Evolutionary conservation across 2,888 invertebrate genomes (phyloP).

Genomic region (Terebella lapidaria): DNA sequence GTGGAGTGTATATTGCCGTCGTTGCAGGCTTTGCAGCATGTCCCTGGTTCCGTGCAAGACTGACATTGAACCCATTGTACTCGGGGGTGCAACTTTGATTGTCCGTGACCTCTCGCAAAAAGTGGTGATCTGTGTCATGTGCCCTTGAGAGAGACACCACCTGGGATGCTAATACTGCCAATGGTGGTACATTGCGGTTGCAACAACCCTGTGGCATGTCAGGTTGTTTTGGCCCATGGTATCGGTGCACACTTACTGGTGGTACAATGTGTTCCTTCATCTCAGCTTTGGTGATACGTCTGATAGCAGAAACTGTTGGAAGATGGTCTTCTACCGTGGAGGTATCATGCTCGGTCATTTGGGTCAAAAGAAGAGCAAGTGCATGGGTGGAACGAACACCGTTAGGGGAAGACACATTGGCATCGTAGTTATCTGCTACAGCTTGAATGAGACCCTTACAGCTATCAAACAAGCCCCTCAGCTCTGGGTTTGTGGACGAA

Average conservation of each 20-base stretch:
- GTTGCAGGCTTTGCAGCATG: not conserved
- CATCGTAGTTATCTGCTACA: not conserved
- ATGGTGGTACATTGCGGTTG: not conserved
- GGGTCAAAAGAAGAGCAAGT: not conserved
- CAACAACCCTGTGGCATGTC: too few species aligned
- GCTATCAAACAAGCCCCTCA: not conserved
- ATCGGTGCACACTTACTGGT: too few species aligned
- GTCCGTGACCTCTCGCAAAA: not conserved
- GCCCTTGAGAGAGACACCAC: not conserved
- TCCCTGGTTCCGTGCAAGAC: not conserved
- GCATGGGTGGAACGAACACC: not conserved
- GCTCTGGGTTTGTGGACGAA: not conserved
- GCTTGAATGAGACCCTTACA: not conserved
- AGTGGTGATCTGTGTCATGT: not conserved
- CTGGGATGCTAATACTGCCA: not conserved
- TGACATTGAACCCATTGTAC: not conserved
- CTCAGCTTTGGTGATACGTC: not conserved
- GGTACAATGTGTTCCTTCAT: too few species aligned
- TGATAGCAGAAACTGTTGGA: not conserved
- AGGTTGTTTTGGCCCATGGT: too few species aligned
- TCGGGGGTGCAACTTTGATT: not conserved
- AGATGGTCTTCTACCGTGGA: not conserved
- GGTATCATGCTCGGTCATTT: not conserved
- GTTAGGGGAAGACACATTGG: not conserved
- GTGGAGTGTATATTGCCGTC: not conserved